phyloP scores from a whole-genome alignment of 2,888 invertebrate genomes.

The Calameuta filiformis region DNA sequence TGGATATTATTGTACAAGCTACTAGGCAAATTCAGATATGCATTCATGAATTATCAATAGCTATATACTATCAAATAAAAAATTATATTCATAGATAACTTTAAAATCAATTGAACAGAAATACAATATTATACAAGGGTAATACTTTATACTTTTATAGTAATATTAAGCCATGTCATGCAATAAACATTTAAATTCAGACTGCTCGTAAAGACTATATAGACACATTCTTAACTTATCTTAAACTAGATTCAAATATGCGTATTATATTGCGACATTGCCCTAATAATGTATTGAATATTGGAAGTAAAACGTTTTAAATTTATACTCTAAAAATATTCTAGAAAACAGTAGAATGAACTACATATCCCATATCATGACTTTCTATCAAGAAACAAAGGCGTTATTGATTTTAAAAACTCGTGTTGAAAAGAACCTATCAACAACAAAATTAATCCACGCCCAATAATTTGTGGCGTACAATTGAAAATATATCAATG shows the following conservation, averaged over 20 bases:
- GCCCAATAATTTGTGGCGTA: background rate
- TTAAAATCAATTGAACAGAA: background rate
- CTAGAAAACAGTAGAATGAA: background rate
- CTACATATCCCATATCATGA: background rate
- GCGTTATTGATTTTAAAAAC: background rate
- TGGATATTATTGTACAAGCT: background rate
- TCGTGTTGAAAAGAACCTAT: background rate
- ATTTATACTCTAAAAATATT: background rate
- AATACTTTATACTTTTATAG: background rate
- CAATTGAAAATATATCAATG: constrained; percentile 12
- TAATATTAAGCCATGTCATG: background rate
- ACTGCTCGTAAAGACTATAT: background rate
- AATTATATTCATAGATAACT: background rate
- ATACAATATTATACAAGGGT: background rate
- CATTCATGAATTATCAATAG: background rate
- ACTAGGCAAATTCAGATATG: background rate
- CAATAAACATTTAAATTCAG: background rate
- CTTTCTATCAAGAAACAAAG: background rate
- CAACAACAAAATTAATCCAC: constrained; percentile 5
- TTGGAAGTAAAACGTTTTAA: background rate
- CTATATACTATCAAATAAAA: background rate
- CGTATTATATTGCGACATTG: background rate
- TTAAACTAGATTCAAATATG: background rate
- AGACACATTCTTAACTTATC: background rate
- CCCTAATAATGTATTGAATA: background rate